A percentile compares a stretch with the other conserved stretches of the same genome.
These are phyloP conservation scores for Mechanitis mazaeus DNA, from an alignment of 2,888 invertebrate genomes.

Conservation along the genomic window DNA sequence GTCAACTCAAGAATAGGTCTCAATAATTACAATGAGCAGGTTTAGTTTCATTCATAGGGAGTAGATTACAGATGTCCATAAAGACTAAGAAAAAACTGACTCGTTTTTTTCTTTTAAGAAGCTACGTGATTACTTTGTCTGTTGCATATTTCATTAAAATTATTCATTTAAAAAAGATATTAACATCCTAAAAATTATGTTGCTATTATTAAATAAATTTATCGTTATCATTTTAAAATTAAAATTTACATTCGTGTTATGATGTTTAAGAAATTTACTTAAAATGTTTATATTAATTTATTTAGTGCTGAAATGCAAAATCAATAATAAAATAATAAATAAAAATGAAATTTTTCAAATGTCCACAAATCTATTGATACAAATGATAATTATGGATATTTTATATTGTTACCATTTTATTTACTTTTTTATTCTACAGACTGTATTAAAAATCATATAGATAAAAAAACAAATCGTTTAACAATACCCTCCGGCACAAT, in stretches of 20 bases:
- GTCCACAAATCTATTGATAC: too few species aligned
- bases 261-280: too few species aligned
- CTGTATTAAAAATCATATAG: conserved; percentile 13
- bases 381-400: background rate
- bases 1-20: conserved; percentile 30
- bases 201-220: too few species aligned
- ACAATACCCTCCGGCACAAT: conserved; percentile 37
- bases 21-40: conserved; percentile 28
- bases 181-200: too few species aligned
- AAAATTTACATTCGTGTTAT: too few species aligned
- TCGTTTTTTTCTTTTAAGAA: too few species aligned
- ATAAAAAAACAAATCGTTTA: conserved; percentile 11
- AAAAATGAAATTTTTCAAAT: too few species aligned
- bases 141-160: conserved; percentile 16
- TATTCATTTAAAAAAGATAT: background rate
- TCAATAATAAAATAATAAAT: too few species aligned
- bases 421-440: conserved; percentile 1
- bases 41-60: conserved; percentile 28
- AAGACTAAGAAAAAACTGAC: conserved; percentile 7
- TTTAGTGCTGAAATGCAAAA: too few species aligned
- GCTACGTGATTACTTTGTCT: background rate
- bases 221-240: too few species aligned
- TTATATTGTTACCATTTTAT: background rate
- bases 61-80: conserved; percentile 22
- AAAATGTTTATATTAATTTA: too few species aligned